Conservation (phyloP, 2,888 invertebrate species). For the Itoplectis maculator region DNA sequence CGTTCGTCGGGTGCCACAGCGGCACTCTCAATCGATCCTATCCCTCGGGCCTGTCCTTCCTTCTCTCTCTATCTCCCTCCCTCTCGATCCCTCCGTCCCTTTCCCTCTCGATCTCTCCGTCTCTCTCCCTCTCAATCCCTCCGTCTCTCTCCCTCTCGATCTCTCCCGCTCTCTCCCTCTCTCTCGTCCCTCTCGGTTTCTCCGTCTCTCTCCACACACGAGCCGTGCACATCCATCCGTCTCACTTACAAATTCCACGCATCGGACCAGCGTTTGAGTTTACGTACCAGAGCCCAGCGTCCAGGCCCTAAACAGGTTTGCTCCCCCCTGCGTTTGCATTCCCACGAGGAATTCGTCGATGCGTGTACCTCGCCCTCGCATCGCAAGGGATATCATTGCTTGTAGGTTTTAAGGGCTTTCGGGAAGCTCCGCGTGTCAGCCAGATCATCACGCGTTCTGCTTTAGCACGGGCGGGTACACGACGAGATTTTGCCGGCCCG, state of each 20-base stretch:
- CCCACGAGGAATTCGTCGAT: constrained; percentile 50
- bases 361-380: not conserved
- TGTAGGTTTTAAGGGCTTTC: constrained; percentile 54
- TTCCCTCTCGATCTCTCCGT: too few relatives aligned
- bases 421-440: constrained; percentile 19
- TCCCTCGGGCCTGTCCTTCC: constrained; percentile 4
- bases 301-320: constrained; percentile 36
- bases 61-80: constrained; percentile 29
- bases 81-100: not conserved
- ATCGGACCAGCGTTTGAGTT: constrained; percentile 42
- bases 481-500: not conserved
- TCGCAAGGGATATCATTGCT: constrained; percentile 32
- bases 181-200: constrained; percentile 19
- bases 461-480: not conserved
- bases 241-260: constrained; percentile 52
- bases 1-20: constrained; percentile 39
- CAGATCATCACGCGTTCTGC: constrained; percentile 1
- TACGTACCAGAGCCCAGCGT: constrained; percentile 32
- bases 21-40: constrained; percentile 48
- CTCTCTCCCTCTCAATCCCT: constrained; percentile 37
- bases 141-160: constrained; percentile 6
- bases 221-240: constrained; percentile 12
- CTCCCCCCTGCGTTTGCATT: constrained; percentile 26
- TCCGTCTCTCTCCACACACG: too few relatives aligned
- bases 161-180: too few relatives aligned